Base-by-base conservation (phyloP, 2,113 vertebrate genomes). In the Alexandromys fortis region DNA sequence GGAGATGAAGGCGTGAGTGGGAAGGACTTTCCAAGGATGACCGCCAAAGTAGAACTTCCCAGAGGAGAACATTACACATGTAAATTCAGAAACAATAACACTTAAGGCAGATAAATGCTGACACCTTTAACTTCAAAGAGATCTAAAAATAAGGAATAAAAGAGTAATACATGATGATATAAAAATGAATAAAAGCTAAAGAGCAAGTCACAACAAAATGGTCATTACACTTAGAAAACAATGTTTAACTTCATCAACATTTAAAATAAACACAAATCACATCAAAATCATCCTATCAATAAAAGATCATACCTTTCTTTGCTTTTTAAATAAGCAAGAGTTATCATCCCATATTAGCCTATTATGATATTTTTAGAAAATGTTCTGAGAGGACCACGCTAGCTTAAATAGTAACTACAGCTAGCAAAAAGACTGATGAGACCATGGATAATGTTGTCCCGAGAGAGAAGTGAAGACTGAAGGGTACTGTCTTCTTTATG, bases 61-160 rank as follows among this genome's bases (percentile, higher is more conserved):
- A 0, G 33, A 77, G 63, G 61, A 89, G 65, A 97, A 73, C 3
- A 91, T 58, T 30, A 58, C 7, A 1, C 8, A 91, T 33, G 13
- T 24, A 7, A 95, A 35, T n/a, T 78, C 47, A 77, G 58, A 82
- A 58, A 73, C 19, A 78, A 47, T 79, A 82, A 86, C 21, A 30
- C 30, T 30, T 21, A 87, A 90, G 77, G 52, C 58, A 93, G 63
- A 91, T 35, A 89, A 89, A 96, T 7, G 21, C 55, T 89, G 8
- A 73, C 6, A 89, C 4, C 22, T 93, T 95, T 82, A 65, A 89
- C 85, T 89, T 93, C 75, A 73, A 96, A 68, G 30, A 83, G 63
- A 75, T 75, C 52, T 75, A 77, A 78, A 92, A 67, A 87, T 38
- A 79, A 89, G 38, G 35, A 76, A 76, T 28, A 91, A 94, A 86